phyloP scores from a whole-genome alignment of 2,797 vertebrate species.

The Rhynchotus rufescens region DNA sequence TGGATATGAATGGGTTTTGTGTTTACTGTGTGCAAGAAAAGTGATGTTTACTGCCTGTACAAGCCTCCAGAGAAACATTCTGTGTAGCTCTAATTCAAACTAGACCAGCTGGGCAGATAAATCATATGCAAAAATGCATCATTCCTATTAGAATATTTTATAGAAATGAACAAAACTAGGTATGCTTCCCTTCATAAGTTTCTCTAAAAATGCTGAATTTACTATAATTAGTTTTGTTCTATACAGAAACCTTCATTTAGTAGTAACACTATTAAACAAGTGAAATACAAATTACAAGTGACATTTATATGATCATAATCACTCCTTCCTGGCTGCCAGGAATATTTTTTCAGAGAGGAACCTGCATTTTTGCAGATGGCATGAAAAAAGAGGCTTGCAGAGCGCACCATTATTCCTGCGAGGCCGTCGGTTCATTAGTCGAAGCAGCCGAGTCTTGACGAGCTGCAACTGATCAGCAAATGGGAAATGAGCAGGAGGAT shows the following conservation, averaged over 20 bases:
- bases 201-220: constrained; percentile 61
- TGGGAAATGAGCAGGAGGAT: constrained; percentile 83
- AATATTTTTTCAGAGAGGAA: constrained; percentile 73
- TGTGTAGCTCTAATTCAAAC: constrained; percentile 69
- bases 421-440: constrained; percentile 83
- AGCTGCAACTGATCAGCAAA: constrained; percentile 84
- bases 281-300: constrained; percentile 82
- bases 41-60: constrained; percentile 35
- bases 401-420: constrained; percentile 80
- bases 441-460: constrained; percentile 81
- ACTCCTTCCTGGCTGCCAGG: constrained; percentile 74
- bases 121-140: constrained; percentile 67
- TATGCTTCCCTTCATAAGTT: constrained; percentile 65
- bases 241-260: constrained; percentile 73
- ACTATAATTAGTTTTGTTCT: constrained; percentile 79
- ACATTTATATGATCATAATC: constrained; percentile 83
- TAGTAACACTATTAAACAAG: constrained; percentile 77
- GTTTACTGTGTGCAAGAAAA: constrained; percentile 49
- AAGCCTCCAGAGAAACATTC: constrained; percentile 59
- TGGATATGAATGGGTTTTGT: constrained; percentile 29
- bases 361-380: constrained; percentile 82
- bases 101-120: constrained; percentile 70
- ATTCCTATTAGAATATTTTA: constrained; percentile 68
- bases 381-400: constrained; percentile 62
- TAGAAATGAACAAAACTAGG: constrained; percentile 67